A percentile compares a stretch with the other conserved stretches of the same genome.
phyloP scores from a whole-genome alignment of 2,113 vertebrate genomes.

The Mus spicilegus region DNA sequence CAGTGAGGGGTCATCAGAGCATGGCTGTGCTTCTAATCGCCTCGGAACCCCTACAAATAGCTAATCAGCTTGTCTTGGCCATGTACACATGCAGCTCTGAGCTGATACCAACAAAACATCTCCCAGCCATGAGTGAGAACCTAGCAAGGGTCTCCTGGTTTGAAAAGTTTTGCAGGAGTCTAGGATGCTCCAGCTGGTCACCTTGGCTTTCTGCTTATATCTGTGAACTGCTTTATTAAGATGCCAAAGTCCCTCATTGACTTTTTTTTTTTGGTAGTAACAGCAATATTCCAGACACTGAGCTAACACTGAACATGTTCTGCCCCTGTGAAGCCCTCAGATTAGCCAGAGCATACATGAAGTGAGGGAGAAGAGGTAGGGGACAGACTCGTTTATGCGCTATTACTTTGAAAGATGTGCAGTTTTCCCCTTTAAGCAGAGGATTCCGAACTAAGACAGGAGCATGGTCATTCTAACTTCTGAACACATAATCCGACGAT shows the following conservation, averaged over 20 bases:
- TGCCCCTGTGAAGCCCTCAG: background rate
- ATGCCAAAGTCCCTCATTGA: background rate
- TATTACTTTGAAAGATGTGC: slow-evolving; percentile 7
- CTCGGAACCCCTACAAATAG: background rate
- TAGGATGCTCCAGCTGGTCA: background rate
- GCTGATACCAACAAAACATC: background rate
- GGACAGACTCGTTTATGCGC: background rate
- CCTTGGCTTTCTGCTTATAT: background rate
- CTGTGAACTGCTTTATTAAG: background rate
- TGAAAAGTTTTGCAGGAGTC: background rate
- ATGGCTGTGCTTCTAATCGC: background rate
- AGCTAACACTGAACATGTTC: background rate
- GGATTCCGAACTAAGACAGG: background rate
- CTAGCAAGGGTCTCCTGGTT: background rate
- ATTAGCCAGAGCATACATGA: background rate
- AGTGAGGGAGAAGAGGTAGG: background rate
- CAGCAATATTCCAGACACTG: background rate
- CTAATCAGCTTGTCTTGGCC: background rate
- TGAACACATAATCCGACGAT: background rate
- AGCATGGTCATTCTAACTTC: background rate
- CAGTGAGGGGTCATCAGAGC: background rate
- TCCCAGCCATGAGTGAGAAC: background rate
- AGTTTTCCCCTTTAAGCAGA: background rate
- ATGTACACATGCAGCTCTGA: background rate
- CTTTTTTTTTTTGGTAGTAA: background rate